Conservation (phyloP, 1,140 invertebrate species). For the Oryctes rhinoceros region DNA sequence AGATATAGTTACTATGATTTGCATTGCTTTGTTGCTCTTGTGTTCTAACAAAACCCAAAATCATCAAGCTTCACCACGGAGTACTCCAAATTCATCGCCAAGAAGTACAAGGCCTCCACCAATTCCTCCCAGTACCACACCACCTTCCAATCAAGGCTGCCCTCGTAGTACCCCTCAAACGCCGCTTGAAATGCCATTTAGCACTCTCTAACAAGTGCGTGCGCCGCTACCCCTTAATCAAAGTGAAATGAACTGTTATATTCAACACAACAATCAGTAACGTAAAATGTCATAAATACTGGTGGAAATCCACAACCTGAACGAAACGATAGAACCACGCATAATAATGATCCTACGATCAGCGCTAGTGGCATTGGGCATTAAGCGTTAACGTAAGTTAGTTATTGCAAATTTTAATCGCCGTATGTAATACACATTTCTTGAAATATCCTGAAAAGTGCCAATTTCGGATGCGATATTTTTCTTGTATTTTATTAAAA, state of each 20-base stretch:
- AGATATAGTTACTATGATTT: too few species aligned
- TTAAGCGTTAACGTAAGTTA: slow-evolving; percentile 52
- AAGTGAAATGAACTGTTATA: slow-evolving; percentile 41
- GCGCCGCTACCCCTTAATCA: slow-evolving; percentile 47
- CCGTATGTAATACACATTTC: background rate
- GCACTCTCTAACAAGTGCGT: slow-evolving; percentile 51
- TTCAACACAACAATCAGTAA: slow-evolving; percentile 40
- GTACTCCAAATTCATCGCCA: slow-evolving; percentile 90
- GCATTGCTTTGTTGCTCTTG: too few species aligned
- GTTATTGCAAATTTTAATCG: slow-evolving; percentile 9
- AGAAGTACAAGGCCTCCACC: slow-evolving; percentile 89
- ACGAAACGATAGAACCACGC: slow-evolving; percentile 52
- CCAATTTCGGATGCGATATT: too few species aligned
- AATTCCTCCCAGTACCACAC: slow-evolving; percentile 64
- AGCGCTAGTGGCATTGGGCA: slow-evolving; percentile 66
- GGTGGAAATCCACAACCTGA: slow-evolving; percentile 47
- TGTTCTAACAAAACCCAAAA: slow-evolving; percentile 65
- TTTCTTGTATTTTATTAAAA: too few species aligned
- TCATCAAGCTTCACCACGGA: slow-evolving; percentile 86
- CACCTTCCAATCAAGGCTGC: slow-evolving; percentile 60
- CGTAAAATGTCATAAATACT: slow-evolving; percentile 43
- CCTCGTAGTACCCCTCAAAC: slow-evolving; percentile 76
- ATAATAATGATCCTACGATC: slow-evolving; percentile 60
- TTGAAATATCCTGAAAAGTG: too few species aligned
- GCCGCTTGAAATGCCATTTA: slow-evolving; percentile 67